Base-by-base conservation (phyloP, 2,888 invertebrate genomes). In the Eilema griseolum region DNA sequence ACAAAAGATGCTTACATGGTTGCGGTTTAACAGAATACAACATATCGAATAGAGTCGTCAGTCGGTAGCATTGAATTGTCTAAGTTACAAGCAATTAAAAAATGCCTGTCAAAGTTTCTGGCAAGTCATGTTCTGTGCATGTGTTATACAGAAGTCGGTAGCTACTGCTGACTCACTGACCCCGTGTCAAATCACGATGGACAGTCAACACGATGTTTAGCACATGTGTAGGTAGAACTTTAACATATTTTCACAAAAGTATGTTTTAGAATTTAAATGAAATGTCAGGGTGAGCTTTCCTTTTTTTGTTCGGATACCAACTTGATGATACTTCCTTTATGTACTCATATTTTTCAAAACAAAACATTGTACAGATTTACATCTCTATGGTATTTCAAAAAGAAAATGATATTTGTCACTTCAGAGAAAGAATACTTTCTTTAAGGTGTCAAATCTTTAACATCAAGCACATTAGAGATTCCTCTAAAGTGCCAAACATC, bases 121-220 rank as follows among this genome's bases (percentile, higher is more conserved):
- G 89, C 93, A 85, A 93, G 93, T 94, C 94, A 94, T 83, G 87
- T 78, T 84, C 77, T 81, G 84, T 89, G 90, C 93, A 93, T 93
- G 89, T 93, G 93, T 90, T 88, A 83, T 82, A 79, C 86, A 83
- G 81, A 87, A 89, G 87, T 89, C 88, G 80, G 78, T 83, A 83
- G 77, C 62, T 88, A 88, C 74, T 84, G 94, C 93, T 87, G 90
- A 90, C 79, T 94, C 94, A 94, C 83, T 83, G 79, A 90, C 90
- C 92, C 94, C 89, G 89, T 91, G 93, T 94, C 94, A 94, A 94
- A 93, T 93, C 93, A 92, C 92, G 87, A 93, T 91, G 90, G 92
- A 92, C 90, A 90, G 88, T 84, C 86, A 85, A 82, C 82, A 88
- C 87, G 86, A 84, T 92, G 92, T 89, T 90, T 87, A 85, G 88